Base-by-base conservation (phyloP, 1,140 invertebrate species). In the Brachionus koreanus region DNA sequence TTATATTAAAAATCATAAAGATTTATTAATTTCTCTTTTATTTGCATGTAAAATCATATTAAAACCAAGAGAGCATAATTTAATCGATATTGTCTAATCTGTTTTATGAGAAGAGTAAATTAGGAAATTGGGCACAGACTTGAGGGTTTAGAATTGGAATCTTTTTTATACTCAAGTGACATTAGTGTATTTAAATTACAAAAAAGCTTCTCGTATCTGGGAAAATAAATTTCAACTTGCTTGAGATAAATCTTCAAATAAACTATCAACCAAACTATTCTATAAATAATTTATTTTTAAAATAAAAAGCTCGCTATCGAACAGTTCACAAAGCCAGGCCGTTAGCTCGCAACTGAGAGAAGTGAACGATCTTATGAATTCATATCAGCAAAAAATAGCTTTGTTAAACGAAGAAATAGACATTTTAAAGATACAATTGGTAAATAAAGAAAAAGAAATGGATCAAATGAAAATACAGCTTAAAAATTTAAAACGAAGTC, bases 341-440 rank as follows among this genome's bases (percentile, higher is more conserved):
- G 76, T 79, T 19, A 79, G 49, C 49, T 29, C 33, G 13, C 49
- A 79, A 65, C 25, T 79, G 37, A 57, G 76, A 61, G 76, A 79
- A 79, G 76, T 82, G 33, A 65, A 65, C 19, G 79, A 82, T 67
- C 49, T 82, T 43, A 65, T 82, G 42, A 82, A 82, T 82, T 65
- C 79, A 67, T 82, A 82, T 82, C 79, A 82, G 49, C 79, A 82
- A 82, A 82, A 82, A 69, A 82, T 82, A 46, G 39, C 65, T 2
- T 23, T 82, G 23, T 49, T 82, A 52, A 82, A 82, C 33, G 79
- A 82, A 65, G 79, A 82, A 67, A 67, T 69, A 33, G 49, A 49
- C 43, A 49, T 65, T 25, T 65, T 82, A 49, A 65, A 69, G 33
- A 16, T 61, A 69, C 57, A 82, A 49, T 23, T 82, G 33, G 35